Evolutionary conservation across 2,888 invertebrate species (phyloP).

Genomic region (Poecilus cupreus): DNA sequence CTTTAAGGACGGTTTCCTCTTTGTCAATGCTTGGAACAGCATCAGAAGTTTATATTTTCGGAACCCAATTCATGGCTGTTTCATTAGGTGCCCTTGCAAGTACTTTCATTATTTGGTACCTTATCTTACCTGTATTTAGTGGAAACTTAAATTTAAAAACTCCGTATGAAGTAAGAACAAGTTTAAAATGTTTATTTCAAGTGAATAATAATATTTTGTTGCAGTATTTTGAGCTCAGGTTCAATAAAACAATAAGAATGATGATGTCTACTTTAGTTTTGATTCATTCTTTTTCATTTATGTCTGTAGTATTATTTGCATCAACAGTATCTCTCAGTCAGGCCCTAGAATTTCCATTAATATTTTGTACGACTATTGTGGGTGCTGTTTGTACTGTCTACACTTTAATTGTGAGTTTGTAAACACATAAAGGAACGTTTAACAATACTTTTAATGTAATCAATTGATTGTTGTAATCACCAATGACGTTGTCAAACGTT

Average conservation of each 20-base stretch:
- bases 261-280: background rate
- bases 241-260: background rate
- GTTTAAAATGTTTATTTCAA: too few species aligned
- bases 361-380: slow-evolving; percentile 3
- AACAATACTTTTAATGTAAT: too few species aligned
- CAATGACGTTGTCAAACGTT: too few species aligned
- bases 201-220: too few species aligned
- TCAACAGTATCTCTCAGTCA: slow-evolving; percentile 20
- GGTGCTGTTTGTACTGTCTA: slow-evolving; percentile 29
- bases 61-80: slow-evolving; percentile 6
- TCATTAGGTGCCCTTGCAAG: background rate
- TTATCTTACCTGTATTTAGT: slow-evolving; percentile 34
- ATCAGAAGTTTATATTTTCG: slow-evolving; percentile 24
- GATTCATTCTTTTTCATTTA: background rate
- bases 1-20: too few species aligned
- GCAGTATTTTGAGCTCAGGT: slow-evolving; percentile 31
- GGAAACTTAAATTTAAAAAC: slow-evolving; percentile 44
- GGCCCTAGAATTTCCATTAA: background rate
- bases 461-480: too few species aligned
- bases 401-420: slow-evolving; percentile 30
- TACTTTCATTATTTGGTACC: background rate
- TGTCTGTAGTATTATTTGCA: slow-evolving; percentile 14
- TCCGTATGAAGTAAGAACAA: slow-evolving; percentile 45
- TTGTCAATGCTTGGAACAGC: slow-evolving; percentile 16
- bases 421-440: too few species aligned